These are phyloP conservation scores for Batillaria attramentaria DNA, from an alignment of 1,140 invertebrate genomes.

Conservation along the genomic window DNA sequence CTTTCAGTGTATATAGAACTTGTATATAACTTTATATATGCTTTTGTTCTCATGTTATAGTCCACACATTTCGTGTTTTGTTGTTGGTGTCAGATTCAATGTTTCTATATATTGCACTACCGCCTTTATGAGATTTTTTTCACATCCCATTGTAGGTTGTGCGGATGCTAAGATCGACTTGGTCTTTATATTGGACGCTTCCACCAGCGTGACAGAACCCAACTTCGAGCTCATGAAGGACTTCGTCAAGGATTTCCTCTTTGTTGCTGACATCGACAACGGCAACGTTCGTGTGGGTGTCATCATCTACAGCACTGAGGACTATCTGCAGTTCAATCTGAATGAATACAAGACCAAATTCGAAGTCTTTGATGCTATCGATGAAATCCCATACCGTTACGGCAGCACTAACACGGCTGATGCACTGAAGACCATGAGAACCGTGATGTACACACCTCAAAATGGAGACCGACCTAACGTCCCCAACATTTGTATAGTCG, in stretches of 20 bases:
- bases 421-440: constrained; percentile 54
- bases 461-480: constrained; percentile 60
- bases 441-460: constrained; percentile 51
- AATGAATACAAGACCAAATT: constrained; percentile 45
- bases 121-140: too few relatives aligned
- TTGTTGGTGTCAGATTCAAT: too few relatives aligned
- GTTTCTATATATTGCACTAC: too few relatives aligned
- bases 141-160: too few relatives aligned
- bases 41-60: too few relatives aligned
- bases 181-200: constrained; percentile 58
- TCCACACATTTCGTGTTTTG: too few relatives aligned
- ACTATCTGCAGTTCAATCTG: constrained; percentile 55
- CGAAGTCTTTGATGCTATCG: constrained; percentile 51
- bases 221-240: constrained; percentile 56
- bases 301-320: constrained; percentile 56
- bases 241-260: constrained; percentile 56
- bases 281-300: constrained; percentile 56
- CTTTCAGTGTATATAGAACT: too few relatives aligned
- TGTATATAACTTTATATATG: too few relatives aligned
- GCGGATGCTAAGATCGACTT: constrained; percentile 45
- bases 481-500: constrained; percentile 53
- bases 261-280: constrained; percentile 54
- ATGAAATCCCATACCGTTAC: constrained; percentile 53
- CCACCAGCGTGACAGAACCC: constrained; percentile 53
- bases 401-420: constrained; percentile 64